These are phyloP conservation scores for Penaeus monodon DNA, from an alignment of 2,888 invertebrate species.

Conservation along the genomic window DNA sequence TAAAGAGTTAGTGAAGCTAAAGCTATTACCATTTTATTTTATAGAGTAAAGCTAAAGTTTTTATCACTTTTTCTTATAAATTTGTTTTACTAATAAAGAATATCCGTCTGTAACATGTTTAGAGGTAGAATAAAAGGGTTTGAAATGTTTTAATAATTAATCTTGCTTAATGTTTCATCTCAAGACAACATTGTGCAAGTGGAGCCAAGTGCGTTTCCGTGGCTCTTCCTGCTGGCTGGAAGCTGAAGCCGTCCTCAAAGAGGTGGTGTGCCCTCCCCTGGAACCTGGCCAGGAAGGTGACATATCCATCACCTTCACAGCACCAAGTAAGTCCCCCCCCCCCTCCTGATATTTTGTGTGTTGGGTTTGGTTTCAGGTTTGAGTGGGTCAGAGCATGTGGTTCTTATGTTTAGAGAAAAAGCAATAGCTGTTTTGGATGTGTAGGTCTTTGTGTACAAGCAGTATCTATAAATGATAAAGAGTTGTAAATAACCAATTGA, in stretches of 20 bases:
- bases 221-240: slow-evolving; percentile 54
- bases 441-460: too few species aligned
- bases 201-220: slow-evolving; percentile 51
- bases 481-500: too few species aligned
- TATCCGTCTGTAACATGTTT: too few species aligned
- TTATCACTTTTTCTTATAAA: too few species aligned
- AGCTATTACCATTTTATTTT: too few species aligned
- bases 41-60: too few species aligned
- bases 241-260: slow-evolving; percentile 47
- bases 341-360: neutral
- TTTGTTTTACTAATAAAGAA: too few species aligned
- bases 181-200: slow-evolving; percentile 50
- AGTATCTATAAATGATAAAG: too few species aligned
- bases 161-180: neutral
- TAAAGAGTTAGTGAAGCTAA: too few species aligned
- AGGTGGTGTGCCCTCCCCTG: slow-evolving; percentile 50
- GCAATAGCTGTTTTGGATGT: too few species aligned
- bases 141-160: neutral
- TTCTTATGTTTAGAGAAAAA: too few species aligned
- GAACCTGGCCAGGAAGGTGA: slow-evolving; percentile 45
- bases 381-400: neutral
- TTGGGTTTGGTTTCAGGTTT: neutral
- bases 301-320: slow-evolving; percentile 51
- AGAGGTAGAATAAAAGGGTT: too few species aligned
- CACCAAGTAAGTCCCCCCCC: slow-evolving; percentile 42